Conservation (phyloP, 2,888 invertebrate genomes). For the Brenthis daphne region DNA sequence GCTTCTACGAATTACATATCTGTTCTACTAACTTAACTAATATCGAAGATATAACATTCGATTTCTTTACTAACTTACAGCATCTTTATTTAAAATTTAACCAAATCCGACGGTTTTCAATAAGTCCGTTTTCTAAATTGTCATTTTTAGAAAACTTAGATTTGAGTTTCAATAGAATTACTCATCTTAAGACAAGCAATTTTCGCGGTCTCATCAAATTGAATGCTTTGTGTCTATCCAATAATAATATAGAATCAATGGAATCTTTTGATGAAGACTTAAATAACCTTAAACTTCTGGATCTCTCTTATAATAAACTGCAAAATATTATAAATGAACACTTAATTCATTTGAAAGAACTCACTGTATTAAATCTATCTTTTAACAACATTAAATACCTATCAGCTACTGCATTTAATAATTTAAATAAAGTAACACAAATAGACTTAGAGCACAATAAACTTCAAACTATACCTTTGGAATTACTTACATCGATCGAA, state of each 20-base stretch:
- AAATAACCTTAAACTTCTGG: slow-evolving; percentile 88
- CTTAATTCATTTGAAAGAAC: slow-evolving; percentile 88
- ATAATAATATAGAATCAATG: slow-evolving; percentile 90
- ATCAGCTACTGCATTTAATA: slow-evolving; percentile 90
- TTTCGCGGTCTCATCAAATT: slow-evolving; percentile 89
- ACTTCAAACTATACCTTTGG: slow-evolving; percentile 89
- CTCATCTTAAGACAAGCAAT: slow-evolving; percentile 91
- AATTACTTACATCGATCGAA: slow-evolving; percentile 90
- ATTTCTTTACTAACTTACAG: slow-evolving; percentile 88
- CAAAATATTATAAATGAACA: slow-evolving; percentile 89
- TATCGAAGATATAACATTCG: slow-evolving; percentile 87
- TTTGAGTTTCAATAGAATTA: slow-evolving; percentile 90
- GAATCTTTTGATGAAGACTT: slow-evolving; percentile 91
- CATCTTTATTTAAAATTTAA: slow-evolving; percentile 90
- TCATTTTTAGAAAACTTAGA: slow-evolving; percentile 90
- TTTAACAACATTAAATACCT: slow-evolving; percentile 92
- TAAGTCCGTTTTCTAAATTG: slow-evolving; percentile 90
- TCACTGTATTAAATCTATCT: slow-evolving; percentile 90
- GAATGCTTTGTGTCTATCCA: slow-evolving; percentile 90
- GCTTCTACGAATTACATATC: slow-evolving; percentile 72
- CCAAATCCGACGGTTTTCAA: slow-evolving; percentile 89
- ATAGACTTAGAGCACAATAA: slow-evolving; percentile 92
- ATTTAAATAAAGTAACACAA: slow-evolving; percentile 88
- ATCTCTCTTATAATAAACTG: slow-evolving; percentile 92
- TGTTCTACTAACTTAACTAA: slow-evolving; percentile 70